Base-by-base conservation (phyloP, 2,888 invertebrate genomes). In the Oxystoma pomonae region DNA sequence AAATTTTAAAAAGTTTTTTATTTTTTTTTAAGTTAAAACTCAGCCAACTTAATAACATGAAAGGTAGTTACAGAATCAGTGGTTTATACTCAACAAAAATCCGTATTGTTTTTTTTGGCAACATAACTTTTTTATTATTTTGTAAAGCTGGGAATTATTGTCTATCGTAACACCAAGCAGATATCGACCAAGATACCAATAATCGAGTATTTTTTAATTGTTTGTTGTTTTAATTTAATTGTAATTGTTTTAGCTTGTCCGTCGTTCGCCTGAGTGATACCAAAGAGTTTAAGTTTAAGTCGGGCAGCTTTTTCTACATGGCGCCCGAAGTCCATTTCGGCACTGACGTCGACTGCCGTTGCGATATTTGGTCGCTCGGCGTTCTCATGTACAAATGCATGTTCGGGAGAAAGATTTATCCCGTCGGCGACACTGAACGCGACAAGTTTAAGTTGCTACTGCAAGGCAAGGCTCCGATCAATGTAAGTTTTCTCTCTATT, bases 281-380 rank as follows among this genome's bases (percentile, higher is more conserved):
- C 5, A 9, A 51, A 7, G 35, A 17, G 16, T 49, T 55, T 51
- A 20, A 51, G 1, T 65, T 59, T 56, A 59, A 50, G 20, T 16
- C 60, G 12, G 70, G 70, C 3, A 67, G 69, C 5, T 67, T 66
- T 61, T 61, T 61, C 21, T 70, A 68, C 60, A 69, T 70, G 70
- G 69, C 70, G 1, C 70, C 70, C 16, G 70, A 70, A 65, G 51
- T 69, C n/a, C 66, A 64, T 61, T 57, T 69, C n/a, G 60, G 60
- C 16, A 60, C 65, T 16, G 65, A 66, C 19, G 65, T 60, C 57
- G 70, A 70, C 60, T 17, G 52, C 22, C 60, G 62, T 12, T 60
- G 65, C 60, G 70, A 70, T 59, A 57, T 70, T 1, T 70, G 64
- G 59, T 69, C 70, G n/a, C 65, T 65, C 16, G 70, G 70, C 16